phyloP scores from a whole-genome alignment of 2,797 vertebrate species.

The Ptychobarbus kaznakovi region DNA sequence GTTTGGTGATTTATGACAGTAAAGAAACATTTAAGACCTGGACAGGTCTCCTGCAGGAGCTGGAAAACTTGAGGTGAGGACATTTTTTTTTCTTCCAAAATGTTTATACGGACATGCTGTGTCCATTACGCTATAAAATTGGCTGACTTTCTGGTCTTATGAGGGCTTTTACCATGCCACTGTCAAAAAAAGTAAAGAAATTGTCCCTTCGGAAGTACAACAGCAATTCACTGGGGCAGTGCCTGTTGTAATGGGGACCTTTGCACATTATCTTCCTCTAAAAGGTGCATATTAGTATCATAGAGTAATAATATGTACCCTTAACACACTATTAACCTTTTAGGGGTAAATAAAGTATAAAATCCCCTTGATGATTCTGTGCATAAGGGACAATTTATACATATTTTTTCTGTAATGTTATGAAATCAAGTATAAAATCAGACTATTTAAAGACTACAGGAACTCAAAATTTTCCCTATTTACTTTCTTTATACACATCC shows the following conservation, averaged over 20 bases:
- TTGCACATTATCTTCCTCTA: not conserved
- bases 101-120: conserved; percentile 24
- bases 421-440: not conserved
- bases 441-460: not conserved
- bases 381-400: not conserved
- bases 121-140: not conserved
- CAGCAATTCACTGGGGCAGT: not conserved
- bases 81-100: conserved; percentile 21
- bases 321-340: not conserved
- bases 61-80: conserved; percentile 56
- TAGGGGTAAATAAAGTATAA: not conserved
- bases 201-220: not conserved
- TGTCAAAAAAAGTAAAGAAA: not conserved
- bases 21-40: conserved; percentile 31
- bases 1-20: conserved; percentile 40
- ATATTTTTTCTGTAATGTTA: not conserved
- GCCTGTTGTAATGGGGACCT: not conserved
- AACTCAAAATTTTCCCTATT: not conserved
- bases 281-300: not conserved
- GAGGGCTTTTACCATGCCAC: not conserved
- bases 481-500: not conserved
- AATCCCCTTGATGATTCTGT: not conserved
- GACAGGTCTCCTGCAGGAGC: not conserved
- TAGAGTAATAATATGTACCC: not conserved
- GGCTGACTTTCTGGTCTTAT: conserved; percentile 4